A percentile compares a stretch with the other conserved stretches of the same genome.
These are phyloP conservation scores for Didymodactylos carnosus DNA, from an alignment of 2,888 invertebrate genomes.

Conservation along the genomic window DNA sequence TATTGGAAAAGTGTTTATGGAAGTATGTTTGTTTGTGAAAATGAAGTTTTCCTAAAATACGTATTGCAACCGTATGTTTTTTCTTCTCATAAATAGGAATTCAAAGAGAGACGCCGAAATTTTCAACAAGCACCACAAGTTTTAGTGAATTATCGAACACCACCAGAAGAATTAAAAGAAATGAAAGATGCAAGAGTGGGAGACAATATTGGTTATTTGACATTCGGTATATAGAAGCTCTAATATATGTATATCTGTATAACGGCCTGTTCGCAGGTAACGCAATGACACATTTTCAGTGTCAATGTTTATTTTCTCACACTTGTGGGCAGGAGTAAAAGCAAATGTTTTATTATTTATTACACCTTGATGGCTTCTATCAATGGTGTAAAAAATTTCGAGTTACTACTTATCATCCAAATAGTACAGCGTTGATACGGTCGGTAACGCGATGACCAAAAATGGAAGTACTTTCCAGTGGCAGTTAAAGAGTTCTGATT, in stretches of 20 bases:
- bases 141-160: constrained; percentile 62
- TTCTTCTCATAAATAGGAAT: not conserved
- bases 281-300: too few relatives aligned
- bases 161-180: constrained; percentile 54
- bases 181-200: constrained; percentile 68
- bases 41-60: not conserved
- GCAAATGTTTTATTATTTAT: too few relatives aligned
- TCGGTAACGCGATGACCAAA: too few relatives aligned
- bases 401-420: too few relatives aligned
- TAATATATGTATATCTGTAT: not conserved
- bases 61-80: not conserved
- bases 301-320: too few relatives aligned
- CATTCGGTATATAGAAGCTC: constrained; percentile 57
- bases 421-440: not conserved
- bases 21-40: constrained; percentile 36
- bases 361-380: too few relatives aligned
- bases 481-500: too few relatives aligned
- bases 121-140: constrained; percentile 38
- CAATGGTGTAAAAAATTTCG: not conserved
- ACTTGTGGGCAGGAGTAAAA: too few relatives aligned
- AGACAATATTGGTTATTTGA: constrained; percentile 95
- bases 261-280: too few relatives aligned
- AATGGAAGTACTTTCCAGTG: too few relatives aligned
- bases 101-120: constrained; percentile 8
- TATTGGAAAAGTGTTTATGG: constrained; percentile 96